These are phyloP conservation scores for Mustela nigripes DNA, from an alignment of 2,113 vertebrate genomes.

Conservation along the genomic window DNA sequence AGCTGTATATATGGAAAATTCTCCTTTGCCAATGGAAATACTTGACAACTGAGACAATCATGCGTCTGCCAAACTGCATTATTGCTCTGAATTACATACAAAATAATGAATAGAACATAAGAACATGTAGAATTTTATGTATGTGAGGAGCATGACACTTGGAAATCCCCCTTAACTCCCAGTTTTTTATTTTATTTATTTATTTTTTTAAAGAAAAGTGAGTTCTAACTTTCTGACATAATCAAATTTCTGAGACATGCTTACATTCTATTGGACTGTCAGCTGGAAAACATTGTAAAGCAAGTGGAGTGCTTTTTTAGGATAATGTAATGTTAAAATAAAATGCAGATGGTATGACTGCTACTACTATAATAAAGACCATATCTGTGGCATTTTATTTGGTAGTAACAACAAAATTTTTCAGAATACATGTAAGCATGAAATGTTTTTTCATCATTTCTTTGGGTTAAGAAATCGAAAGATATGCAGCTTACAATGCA, in stretches of 20 bases:
- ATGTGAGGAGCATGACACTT: slow-evolving; percentile 49
- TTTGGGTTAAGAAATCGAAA: slow-evolving; percentile 55
- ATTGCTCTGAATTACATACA: slow-evolving; percentile 35
- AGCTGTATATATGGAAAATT: background rate
- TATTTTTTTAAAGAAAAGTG: slow-evolving; percentile 47
- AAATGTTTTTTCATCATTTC: slow-evolving; percentile 19
- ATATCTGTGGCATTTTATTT: slow-evolving; percentile 55
- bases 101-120: background rate
- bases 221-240: slow-evolving; percentile 60
- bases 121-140: slow-evolving; percentile 28
- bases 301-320: slow-evolving; percentile 15
- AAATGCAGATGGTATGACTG: slow-evolving; percentile 63
- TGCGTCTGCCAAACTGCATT: slow-evolving; percentile 24
- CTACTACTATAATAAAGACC: slow-evolving; percentile 50
- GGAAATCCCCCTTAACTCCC: background rate
- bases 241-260: slow-evolving; percentile 49
- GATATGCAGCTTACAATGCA: background rate
- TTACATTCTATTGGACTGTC: slow-evolving; percentile 41
- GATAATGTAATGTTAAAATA: slow-evolving; percentile 67
- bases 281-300: slow-evolving; percentile 64
- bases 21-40: slow-evolving; percentile 10
- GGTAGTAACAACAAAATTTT: slow-evolving; percentile 26
- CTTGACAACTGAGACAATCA: slow-evolving; percentile 11
- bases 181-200: background rate
- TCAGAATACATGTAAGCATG: slow-evolving; percentile 1